Conservation (phyloP, 2,113 vertebrate genomes). For the Tauraco erythrolophus region DNA sequence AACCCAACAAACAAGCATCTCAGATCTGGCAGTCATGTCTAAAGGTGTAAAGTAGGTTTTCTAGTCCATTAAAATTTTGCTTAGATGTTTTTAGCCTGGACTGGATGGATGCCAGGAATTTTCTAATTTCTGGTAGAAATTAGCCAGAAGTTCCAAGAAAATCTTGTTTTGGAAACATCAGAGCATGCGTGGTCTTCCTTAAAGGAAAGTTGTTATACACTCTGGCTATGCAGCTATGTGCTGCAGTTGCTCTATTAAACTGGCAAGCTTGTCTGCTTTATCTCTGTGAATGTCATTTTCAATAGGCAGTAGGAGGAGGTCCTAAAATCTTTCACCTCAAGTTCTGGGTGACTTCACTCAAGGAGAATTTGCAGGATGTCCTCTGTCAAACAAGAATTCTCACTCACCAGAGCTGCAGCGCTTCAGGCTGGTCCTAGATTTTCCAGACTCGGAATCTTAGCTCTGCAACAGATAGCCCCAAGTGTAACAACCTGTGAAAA, state of each 20-base stretch:
- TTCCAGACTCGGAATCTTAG: not conserved
- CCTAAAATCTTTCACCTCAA: not conserved
- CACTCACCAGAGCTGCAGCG: not conserved
- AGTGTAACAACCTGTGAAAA: not conserved
- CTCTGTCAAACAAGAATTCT: not conserved
- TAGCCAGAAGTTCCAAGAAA: not conserved
- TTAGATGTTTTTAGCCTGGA: not conserved
- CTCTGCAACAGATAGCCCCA: not conserved
- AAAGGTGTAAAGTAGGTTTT: not conserved
- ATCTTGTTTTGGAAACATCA: not conserved
- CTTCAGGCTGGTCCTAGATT: not conserved
- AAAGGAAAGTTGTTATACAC: not conserved
- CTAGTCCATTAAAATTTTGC: not conserved
- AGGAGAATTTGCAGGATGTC: not conserved
- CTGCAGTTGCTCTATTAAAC: not conserved
- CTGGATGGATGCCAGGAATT: not conserved
- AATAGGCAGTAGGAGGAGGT: not conserved
- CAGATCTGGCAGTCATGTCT: not conserved
- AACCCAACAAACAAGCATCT: not conserved
- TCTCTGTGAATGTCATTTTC: not conserved
- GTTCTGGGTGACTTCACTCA: not conserved
- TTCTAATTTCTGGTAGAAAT: not conserved
- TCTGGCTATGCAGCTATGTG: not conserved
- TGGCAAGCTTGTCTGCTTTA: not conserved
- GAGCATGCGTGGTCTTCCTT: not conserved